Evolutionary conservation across 1,140 invertebrate genomes (phyloP).

Genomic region (Drosophila kanapiae): DNA sequence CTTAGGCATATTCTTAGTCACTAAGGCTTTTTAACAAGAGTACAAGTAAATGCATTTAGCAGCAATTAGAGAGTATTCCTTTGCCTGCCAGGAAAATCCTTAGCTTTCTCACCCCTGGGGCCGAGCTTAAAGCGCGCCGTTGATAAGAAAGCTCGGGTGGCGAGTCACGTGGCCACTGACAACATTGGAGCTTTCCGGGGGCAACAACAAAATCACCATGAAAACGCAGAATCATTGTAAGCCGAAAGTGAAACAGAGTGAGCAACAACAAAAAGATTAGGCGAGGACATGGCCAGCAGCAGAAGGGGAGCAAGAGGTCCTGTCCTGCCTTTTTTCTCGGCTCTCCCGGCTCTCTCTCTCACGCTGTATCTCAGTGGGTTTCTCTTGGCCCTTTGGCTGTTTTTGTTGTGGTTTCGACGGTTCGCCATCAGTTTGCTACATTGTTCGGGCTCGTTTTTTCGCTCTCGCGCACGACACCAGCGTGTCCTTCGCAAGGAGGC

Average conservation of each 20-base stretch:
- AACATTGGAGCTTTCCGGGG: constrained; percentile 56
- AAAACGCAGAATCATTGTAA: constrained; percentile 81
- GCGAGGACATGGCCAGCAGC: constrained; percentile 60
- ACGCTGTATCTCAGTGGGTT: not conserved
- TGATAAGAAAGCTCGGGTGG: constrained; percentile 72
- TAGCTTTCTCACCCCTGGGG: constrained; percentile 2
- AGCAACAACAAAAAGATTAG: constrained; percentile 64
- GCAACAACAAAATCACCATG: constrained; percentile 65
- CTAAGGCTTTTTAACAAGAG: constrained; percentile 27
- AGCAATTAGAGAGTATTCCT: constrained; percentile 18
- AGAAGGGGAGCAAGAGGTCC: constrained; percentile 49
- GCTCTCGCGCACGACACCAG: constrained; percentile 27
- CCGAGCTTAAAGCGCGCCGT: constrained; percentile 24
- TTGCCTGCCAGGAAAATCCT: not conserved
- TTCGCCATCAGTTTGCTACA: constrained; percentile 38
- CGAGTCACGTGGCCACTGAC: constrained; percentile 67
- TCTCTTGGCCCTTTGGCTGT: constrained; percentile 63
- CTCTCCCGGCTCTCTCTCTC: constrained; percentile 22
- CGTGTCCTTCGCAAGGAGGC: constrained; percentile 46
- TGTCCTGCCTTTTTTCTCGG: constrained; percentile 31
- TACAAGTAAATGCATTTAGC: constrained; percentile 26
- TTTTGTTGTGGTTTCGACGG: constrained; percentile 63
- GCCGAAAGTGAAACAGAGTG: constrained; percentile 76
- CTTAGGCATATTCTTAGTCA: constrained; percentile 15
- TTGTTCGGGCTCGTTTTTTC: constrained; percentile 37